Conservation (phyloP, 2,113 vertebrate species). For the Plectropomus leopardus region DNA sequence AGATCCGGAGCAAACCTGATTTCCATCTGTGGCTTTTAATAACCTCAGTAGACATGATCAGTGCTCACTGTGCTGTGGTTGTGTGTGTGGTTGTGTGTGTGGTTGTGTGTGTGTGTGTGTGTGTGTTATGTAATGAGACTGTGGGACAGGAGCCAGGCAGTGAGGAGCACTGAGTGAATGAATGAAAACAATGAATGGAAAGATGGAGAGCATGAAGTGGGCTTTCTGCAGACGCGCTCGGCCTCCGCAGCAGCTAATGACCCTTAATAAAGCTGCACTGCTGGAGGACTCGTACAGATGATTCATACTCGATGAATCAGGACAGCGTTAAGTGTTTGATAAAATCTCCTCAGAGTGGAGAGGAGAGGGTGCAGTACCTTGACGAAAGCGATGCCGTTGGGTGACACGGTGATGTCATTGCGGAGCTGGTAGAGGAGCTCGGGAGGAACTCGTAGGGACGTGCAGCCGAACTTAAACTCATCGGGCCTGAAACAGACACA, state of each 20-base stretch:
- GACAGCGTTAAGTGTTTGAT: background rate
- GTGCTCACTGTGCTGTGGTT: background rate
- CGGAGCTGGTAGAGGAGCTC: slow-evolving; percentile 94
- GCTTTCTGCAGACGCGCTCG: background rate
- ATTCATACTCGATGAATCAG: background rate
- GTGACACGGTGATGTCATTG: slow-evolving; percentile 95
- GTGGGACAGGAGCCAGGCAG: slow-evolving; percentile 13
- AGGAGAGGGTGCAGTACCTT: slow-evolving; percentile 86
- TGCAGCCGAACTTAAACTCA: slow-evolving; percentile 96
- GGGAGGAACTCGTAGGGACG: slow-evolving; percentile 92
- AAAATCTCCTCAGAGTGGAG: background rate
- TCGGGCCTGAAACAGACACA: slow-evolving; percentile 86
- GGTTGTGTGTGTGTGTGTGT: slow-evolving; percentile 3
- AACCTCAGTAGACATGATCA: slow-evolving; percentile 9
- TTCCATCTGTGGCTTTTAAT: slow-evolving; percentile 9
- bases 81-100: background rate
- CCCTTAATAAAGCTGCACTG: background rate
- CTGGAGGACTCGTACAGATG: background rate
- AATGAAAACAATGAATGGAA: slow-evolving; percentile 22
- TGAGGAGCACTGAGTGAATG: slow-evolving; percentile 2
- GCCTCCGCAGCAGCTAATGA: slow-evolving; percentile 17
- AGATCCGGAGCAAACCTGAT: background rate
- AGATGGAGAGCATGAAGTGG: slow-evolving; percentile 16
- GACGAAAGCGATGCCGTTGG: slow-evolving; percentile 95
- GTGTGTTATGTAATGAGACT: slow-evolving; percentile 33